A percentile compares a stretch with the other conserved stretches of the same genome.
Evolutionary conservation across 2,113 vertebrate species (phyloP).

Genomic region (Silurus meridionalis): DNA sequence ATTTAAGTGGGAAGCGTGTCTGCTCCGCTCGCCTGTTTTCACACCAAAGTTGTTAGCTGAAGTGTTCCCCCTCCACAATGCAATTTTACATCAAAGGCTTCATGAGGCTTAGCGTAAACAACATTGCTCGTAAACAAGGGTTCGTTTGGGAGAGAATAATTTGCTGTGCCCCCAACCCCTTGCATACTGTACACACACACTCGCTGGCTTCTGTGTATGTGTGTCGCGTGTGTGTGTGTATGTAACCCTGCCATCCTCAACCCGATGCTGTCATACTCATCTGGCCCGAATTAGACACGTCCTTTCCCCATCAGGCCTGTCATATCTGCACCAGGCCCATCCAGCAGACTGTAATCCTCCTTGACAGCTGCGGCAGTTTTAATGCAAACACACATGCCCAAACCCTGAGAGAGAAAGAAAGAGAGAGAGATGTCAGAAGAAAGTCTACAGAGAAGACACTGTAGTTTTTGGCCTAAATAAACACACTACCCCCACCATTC

Average conservation of each 20-base stretch:
- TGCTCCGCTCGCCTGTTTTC: conserved; percentile 18
- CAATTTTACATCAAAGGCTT: conserved; percentile 27
- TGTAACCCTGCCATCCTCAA: conserved; percentile 33
- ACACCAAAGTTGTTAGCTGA: conserved; percentile 27
- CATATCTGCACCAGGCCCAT: conserved; percentile 40
- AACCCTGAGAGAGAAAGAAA: conserved; percentile 6
- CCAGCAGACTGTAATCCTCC: conserved; percentile 41
- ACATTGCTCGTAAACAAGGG: conserved; percentile 29
- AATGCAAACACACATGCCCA: conserved; percentile 49
- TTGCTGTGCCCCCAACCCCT: not conserved
- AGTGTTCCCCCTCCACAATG: conserved; percentile 20
- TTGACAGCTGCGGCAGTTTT: conserved; percentile 47
- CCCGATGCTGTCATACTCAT: conserved; percentile 39
- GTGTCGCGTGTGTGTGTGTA: not conserved
- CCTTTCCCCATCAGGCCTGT: conserved; percentile 53
- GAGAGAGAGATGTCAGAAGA: conserved; percentile 20
- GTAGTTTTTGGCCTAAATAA: conserved; percentile 20
- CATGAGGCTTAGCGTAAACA: conserved; percentile 10
- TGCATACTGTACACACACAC: not conserved
- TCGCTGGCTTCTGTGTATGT: not conserved
- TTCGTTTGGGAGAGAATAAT: conserved; percentile 26
- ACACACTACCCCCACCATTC: not conserved
- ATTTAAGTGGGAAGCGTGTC: conserved; percentile 42
- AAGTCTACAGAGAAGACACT: not conserved
- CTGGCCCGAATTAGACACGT: conserved; percentile 43